Evolutionary conservation across 2,113 vertebrate genomes (phyloP).

Genomic region (Thunnus thynnus): DNA sequence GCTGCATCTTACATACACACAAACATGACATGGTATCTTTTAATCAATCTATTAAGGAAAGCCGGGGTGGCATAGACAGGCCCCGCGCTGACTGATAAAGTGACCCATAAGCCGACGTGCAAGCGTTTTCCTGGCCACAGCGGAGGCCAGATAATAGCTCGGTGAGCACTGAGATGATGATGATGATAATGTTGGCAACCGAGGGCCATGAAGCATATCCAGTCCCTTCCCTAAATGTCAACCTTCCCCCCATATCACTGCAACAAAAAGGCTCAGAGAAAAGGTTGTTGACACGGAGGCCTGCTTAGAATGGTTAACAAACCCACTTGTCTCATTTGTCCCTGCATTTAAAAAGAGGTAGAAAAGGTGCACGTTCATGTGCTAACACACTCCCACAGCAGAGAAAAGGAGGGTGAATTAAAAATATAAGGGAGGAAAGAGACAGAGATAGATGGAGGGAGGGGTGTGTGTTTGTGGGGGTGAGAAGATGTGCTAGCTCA

Average conservation of each 20-base stretch:
- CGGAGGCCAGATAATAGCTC: constrained; percentile 77
- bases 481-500: constrained; percentile 55
- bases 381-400: not conserved
- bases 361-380: not conserved
- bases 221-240: constrained; percentile 80
- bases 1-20: constrained; percentile 12
- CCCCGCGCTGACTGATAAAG: constrained; percentile 67
- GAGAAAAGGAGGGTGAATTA: not conserved
- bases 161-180: constrained; percentile 73
- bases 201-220: constrained; percentile 69
- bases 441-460: constrained; percentile 48
- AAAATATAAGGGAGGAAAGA: constrained; percentile 13
- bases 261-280: constrained; percentile 41
- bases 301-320: constrained; percentile 63
- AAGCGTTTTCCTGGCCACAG: constrained; percentile 53
- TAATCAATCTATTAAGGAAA: constrained; percentile 79
- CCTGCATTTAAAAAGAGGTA: constrained; percentile 1
- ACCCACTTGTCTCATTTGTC: constrained; percentile 55
- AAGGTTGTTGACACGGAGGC: constrained; percentile 37
- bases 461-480: constrained; percentile 31
- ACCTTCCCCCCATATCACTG: constrained; percentile 49
- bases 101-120: constrained; percentile 61
- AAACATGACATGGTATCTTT: constrained; percentile 67
- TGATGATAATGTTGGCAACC: constrained; percentile 73
- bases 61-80: constrained; percentile 51